Base-by-base conservation (phyloP, 2,888 invertebrate genomes). In the Lithophane leautieri region DNA sequence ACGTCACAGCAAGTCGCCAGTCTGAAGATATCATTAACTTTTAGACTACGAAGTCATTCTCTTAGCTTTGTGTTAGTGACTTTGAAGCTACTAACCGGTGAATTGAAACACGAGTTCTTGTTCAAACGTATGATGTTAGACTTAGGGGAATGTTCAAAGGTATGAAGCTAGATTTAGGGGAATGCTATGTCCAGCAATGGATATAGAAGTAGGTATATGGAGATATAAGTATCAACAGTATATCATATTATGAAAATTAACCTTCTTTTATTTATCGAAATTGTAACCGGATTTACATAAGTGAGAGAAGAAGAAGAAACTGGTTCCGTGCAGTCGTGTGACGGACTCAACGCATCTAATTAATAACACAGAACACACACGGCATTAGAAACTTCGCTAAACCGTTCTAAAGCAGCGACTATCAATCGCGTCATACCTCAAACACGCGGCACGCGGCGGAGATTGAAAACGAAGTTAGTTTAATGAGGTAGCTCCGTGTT, bases 401-500 rank as follows among this genome's bases (percentile, higher is more conserved):
- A 66, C 52, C 42, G 34, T 67, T 62, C 44, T 70, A 47, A 58
- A 70, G 50, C 78, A 65, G 65, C 73, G 65, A 84, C 83, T 83
- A 83, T 83, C 85, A 83, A 84, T 83, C 82, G 84, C 63, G 70
- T 69, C 73, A 54, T 84, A 81, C 79, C 81, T 86, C 83, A 81
- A 76, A 67, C 85, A 60, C 73, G 87, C 75, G 52, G 66, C 71
- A 71, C 70, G 79, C 77, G 78, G 79, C 86, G 86, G 87, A 87
- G 87, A 86, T 86, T 87, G 86, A 44, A 87, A 84, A 84, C 85
- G 72, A 86, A 86, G 74, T 87, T 83, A 82, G 78, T 83, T 85
- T 87, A 86, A 87, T 86, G 87, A 87, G 83, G 78, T 73, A 86
- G 83, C 85, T 78, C 74, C 61, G 73, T 66, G 86, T 52, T 79